A percentile compares a stretch with the other conserved stretches of the same genome.
phyloP scores from a whole-genome alignment of 64 coral and sea anemone species.

The Hydrozoanthus tunicans region DNA sequence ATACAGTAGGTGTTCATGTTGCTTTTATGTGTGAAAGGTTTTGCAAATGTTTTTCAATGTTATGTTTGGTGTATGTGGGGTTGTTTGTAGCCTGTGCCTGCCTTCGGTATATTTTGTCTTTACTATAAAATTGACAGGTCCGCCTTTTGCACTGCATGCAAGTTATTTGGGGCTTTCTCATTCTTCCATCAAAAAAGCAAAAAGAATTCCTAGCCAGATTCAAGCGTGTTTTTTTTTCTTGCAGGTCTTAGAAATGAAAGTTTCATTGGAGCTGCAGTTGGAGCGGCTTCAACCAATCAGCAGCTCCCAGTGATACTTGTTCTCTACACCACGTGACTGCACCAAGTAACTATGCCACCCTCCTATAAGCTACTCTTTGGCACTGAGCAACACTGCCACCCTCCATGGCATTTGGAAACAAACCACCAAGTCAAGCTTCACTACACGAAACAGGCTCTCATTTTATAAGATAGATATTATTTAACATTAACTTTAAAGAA shows the following conservation, averaged over 20 bases:
- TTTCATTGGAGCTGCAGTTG: slow-evolving; percentile 46
- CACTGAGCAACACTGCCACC: too few relatives aligned
- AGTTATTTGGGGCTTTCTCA: too few relatives aligned
- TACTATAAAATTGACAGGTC: too few relatives aligned
- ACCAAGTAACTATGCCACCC: too few relatives aligned
- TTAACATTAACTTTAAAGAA: neutral
- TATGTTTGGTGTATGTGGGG: slow-evolving; percentile 11
- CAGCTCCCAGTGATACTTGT: neutral
- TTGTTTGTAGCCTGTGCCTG: slow-evolving; percentile 6
- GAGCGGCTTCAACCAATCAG: slow-evolving; percentile 47
- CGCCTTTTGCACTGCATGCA: too few relatives aligned
- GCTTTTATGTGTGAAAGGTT: neutral
- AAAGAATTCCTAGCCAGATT: neutral
- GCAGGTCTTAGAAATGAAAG: slow-evolving; percentile 58
- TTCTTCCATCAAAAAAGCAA: too few relatives aligned
- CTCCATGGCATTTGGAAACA: too few relatives aligned
- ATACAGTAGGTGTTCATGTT: slow-evolving; percentile 3
- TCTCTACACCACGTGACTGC: neutral
- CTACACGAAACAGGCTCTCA: neutral
- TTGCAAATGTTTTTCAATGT: slow-evolving; percentile 13
- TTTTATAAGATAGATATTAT: neutral
- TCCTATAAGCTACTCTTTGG: too few relatives aligned
- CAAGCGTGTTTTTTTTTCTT: neutral
- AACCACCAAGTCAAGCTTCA: too few relatives aligned
- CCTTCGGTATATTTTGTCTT: slow-evolving; percentile 6